phyloP scores from a whole-genome alignment of 2,113 vertebrate species.

The Notothenia coriiceps region DNA sequence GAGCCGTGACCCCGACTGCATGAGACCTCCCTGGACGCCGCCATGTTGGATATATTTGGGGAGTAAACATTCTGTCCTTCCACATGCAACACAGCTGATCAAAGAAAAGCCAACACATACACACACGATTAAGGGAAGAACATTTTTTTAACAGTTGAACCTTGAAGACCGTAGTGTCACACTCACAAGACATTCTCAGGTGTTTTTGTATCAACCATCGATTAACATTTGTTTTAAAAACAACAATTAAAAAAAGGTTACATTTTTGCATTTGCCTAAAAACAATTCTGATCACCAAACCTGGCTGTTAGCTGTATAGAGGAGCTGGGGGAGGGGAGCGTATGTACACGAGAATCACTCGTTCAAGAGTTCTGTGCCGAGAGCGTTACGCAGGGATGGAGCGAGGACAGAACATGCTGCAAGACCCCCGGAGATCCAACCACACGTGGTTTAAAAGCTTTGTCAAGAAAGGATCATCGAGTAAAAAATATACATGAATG shows the following conservation, averaged over 20 bases:
- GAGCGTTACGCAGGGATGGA: slow-evolving; percentile 54
- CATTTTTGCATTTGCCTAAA: slow-evolving; percentile 68
- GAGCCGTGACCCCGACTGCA: no score
- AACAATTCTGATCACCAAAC: slow-evolving; percentile 59
- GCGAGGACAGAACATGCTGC: slow-evolving; percentile 67
- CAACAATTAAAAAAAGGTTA: slow-evolving; percentile 33
- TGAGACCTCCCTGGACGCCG: slow-evolving; percentile 22
- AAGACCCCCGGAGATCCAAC: slow-evolving; percentile 55
- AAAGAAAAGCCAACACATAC: slow-evolving; percentile 54
- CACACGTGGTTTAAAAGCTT: slow-evolving; percentile 49
- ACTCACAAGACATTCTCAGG: slow-evolving; percentile 63
- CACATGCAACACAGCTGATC: slow-evolving; percentile 60
- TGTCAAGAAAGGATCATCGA: slow-evolving; percentile 30
- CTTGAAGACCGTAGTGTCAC: slow-evolving; percentile 66
- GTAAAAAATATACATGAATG: slow-evolving; percentile 55
- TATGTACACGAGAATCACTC: slow-evolving; percentile 70
- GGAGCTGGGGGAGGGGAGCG: slow-evolving; percentile 26
- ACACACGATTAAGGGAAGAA: slow-evolving; percentile 59
- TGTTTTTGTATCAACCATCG: slow-evolving; percentile 39
- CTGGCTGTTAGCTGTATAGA: slow-evolving; percentile 55
- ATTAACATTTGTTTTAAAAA: slow-evolving; percentile 62
- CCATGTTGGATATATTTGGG: slow-evolving; percentile 39
- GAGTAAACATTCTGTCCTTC: slow-evolving; percentile 68
- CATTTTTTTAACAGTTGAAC: slow-evolving; percentile 43
- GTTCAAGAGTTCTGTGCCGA: slow-evolving; percentile 62